Conservation (phyloP, 2,888 invertebrate genomes). For the Rhagonycha fulva region DNA sequence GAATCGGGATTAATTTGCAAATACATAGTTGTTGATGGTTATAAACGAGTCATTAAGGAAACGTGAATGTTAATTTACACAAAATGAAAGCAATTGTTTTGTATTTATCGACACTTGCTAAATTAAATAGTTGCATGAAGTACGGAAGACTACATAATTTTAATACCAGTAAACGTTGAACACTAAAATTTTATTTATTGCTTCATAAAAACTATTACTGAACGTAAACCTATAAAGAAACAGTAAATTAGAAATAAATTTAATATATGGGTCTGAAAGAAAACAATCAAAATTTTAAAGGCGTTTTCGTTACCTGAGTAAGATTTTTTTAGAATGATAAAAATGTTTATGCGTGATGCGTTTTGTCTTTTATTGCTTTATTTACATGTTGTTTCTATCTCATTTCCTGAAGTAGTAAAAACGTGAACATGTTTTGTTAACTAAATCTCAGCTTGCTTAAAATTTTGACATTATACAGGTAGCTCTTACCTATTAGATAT, state of each 20-base stretch:
- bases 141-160: conserved; percentile 1
- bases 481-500: not conserved
- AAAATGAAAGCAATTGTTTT: not conserved
- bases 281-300: conserved; percentile 45
- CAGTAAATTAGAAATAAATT: conserved; percentile 27
- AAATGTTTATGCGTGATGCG: conserved; percentile 49
- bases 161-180: conserved; percentile 9
- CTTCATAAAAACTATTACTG: conserved; percentile 1
- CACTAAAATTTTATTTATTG: conserved; percentile 14
- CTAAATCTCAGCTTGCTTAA: conserved; percentile 32
- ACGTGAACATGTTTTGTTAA: conserved; percentile 45
- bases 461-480: not conserved
- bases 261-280: conserved; percentile 29
- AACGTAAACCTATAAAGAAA: conserved; percentile 19
- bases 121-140: not conserved
- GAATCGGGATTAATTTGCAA: not conserved
- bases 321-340: conserved; percentile 47
- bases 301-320: conserved; percentile 45
- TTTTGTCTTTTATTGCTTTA: conserved; percentile 50
- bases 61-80: not conserved
- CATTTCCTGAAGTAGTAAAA: conserved; percentile 50
- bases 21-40: not conserved
- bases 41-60: not conserved
- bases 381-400: conserved; percentile 47
- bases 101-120: not conserved